Percentiles rank a stretch among this genome's conserved stretches.
Conservation (phyloP, 2,797 vertebrate genomes). For the Loris lydekkerianus region DNA sequence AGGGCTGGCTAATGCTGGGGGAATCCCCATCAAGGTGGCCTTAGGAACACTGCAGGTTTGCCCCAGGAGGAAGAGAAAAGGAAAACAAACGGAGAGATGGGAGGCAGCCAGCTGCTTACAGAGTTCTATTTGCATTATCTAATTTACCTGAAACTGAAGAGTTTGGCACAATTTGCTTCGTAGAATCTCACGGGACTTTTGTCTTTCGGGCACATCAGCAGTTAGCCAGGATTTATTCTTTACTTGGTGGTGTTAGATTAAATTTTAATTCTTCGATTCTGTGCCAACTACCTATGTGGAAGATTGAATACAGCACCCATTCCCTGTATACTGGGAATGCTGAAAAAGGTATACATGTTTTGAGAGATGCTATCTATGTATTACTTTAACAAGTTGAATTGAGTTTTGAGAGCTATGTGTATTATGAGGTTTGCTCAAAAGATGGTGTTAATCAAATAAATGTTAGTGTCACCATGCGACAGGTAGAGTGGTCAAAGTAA, state of each 20-base stretch:
- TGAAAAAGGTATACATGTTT: too few relatives aligned
- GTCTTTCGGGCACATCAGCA: neutral
- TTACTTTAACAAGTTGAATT: too few relatives aligned
- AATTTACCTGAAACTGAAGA: conserved; percentile 53
- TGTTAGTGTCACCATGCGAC: too few relatives aligned
- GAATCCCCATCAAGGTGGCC: conserved; percentile 44
- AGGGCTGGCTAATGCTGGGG: conserved; percentile 28
- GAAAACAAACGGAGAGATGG: neutral
- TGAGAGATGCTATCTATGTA: too few relatives aligned
- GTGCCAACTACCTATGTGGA: neutral
- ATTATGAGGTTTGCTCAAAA: too few relatives aligned
- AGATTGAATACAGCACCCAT: neutral
- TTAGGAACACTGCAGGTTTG: conserved; percentile 57
- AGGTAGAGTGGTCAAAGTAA: too few relatives aligned
- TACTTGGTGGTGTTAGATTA: neutral
- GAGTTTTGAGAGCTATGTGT: too few relatives aligned
- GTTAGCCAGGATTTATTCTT: conserved; percentile 50
- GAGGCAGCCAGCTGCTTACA: neutral
- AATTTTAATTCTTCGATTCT: neutral
- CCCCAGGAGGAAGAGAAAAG: neutral
- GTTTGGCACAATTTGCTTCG: neutral
- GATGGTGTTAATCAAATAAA: too few relatives aligned
- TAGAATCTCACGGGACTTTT: neutral
- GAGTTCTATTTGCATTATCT: conserved; percentile 46
- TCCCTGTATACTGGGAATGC: neutral